phyloP scores from a whole-genome alignment of 2,113 vertebrate genomes.

The Gobiocypris rarus region DNA sequence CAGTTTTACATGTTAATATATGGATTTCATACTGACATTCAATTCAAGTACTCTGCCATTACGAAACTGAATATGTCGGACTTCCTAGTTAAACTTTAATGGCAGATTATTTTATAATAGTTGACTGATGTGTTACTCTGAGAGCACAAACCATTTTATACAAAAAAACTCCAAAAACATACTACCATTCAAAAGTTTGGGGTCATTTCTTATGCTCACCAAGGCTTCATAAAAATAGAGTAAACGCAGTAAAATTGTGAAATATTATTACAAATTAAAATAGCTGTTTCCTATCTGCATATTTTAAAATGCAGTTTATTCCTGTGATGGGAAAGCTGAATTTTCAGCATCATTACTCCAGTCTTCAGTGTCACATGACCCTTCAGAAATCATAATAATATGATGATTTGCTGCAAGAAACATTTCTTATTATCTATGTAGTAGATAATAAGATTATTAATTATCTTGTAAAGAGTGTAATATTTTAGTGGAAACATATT shows the following conservation, averaged over 20 bases:
- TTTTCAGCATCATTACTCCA: background rate
- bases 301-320: background rate
- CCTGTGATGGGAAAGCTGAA: background rate
- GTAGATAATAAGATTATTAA: too few relatives aligned
- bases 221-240: background rate
- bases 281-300: background rate
- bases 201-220: background rate
- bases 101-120: background rate
- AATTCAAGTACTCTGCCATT: background rate
- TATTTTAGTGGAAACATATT: background rate
- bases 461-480: background rate
- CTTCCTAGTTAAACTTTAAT: background rate
- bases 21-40: background rate
- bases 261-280: background rate
- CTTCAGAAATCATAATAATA: background rate
- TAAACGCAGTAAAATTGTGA: too few relatives aligned
- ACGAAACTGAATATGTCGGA: background rate
- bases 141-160: background rate
- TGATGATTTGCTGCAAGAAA: background rate
- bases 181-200: background rate
- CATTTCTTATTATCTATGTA: background rate
- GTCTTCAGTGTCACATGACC: background rate
- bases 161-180: background rate
- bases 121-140: background rate
- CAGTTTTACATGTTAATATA: background rate